phyloP scores from a whole-genome alignment of 1,140 invertebrate genomes.

The Hormaphis cornu region DNA sequence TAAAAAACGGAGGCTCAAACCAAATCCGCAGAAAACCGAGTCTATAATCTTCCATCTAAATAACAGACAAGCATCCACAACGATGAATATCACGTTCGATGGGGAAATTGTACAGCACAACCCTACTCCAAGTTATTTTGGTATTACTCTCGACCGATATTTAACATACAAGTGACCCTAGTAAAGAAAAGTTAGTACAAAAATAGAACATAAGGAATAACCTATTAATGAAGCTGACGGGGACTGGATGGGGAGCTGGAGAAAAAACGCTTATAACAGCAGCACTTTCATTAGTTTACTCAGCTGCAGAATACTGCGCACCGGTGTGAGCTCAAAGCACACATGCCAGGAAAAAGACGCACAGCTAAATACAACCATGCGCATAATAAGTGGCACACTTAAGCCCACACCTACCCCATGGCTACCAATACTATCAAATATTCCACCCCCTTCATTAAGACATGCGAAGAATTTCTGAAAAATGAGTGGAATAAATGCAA shows the following conservation, averaged over 20 bases:
- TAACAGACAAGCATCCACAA: slow-evolving; percentile 37
- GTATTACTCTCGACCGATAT: slow-evolving; percentile 4
- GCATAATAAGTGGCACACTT: too few species aligned
- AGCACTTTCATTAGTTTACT: background rate
- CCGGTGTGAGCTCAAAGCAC: too few species aligned
- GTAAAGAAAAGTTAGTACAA: background rate
- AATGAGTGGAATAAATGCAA: too few species aligned
- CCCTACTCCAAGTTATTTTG: background rate
- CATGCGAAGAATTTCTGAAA: background rate
- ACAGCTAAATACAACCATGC: background rate
- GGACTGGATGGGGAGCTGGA: background rate
- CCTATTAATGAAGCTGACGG: slow-evolving; percentile 4
- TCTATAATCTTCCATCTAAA: slow-evolving; percentile 32
- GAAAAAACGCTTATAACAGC: slow-evolving; percentile 33
- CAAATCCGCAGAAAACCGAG: background rate
- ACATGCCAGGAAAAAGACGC: too few species aligned
- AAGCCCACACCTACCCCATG: slow-evolving; percentile 10
- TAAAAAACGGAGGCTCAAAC: background rate
- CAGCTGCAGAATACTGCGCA: slow-evolving; percentile 12
- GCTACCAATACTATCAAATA: slow-evolving; percentile 1
- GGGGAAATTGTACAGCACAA: background rate
- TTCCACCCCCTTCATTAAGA: background rate
- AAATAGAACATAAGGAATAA: slow-evolving; percentile 17
- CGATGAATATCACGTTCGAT: background rate
- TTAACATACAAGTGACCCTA: slow-evolving; percentile 21